Evolutionary conservation across 1,140 invertebrate species (phyloP).

Genomic region (Oncopodura yosiiana): DNA sequence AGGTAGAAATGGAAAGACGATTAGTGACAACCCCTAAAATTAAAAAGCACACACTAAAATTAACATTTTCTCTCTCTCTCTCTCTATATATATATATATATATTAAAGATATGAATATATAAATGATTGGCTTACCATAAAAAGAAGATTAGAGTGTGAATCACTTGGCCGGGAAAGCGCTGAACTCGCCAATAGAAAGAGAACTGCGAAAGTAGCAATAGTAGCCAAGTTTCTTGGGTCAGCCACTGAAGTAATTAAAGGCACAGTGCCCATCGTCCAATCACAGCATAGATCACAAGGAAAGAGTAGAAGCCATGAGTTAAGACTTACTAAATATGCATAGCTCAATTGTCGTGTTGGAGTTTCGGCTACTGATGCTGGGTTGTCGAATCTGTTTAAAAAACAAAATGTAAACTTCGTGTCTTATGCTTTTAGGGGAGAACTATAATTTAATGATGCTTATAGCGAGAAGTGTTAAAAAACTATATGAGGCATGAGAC

Average conservation of each 20-base stretch:
- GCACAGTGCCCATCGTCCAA: conserved; percentile 97
- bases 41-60: conserved; percentile 6
- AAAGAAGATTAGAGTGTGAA: conserved; percentile 59
- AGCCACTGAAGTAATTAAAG: conserved; percentile 63
- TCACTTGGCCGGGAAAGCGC: conserved; percentile 56
- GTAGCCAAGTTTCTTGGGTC: conserved; percentile 82
- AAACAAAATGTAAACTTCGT: no score
- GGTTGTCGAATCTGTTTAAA: conserved; percentile 83
- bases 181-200: conserved; percentile 53
- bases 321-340: conserved; percentile 82
- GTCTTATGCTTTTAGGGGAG: no score
- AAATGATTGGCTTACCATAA: conserved; percentile 65
- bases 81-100: no score
- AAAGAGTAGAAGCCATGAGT: conserved; percentile 78
- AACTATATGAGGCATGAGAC: no score
- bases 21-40: conserved; percentile 63
- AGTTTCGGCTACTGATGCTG: conserved; percentile 65
- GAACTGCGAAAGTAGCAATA: conserved; percentile 54
- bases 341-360: conserved; percentile 81
- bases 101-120: background rate
- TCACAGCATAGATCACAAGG: conserved; percentile 89
- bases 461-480: no score
- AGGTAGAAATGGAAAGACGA: conserved; percentile 84
- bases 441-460: no score
- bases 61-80: no score